Evolutionary conservation across 2,113 vertebrate species (phyloP), one percentile per base, ranked within the genome.

Genomic region (Fukomys damarensis): DNA sequence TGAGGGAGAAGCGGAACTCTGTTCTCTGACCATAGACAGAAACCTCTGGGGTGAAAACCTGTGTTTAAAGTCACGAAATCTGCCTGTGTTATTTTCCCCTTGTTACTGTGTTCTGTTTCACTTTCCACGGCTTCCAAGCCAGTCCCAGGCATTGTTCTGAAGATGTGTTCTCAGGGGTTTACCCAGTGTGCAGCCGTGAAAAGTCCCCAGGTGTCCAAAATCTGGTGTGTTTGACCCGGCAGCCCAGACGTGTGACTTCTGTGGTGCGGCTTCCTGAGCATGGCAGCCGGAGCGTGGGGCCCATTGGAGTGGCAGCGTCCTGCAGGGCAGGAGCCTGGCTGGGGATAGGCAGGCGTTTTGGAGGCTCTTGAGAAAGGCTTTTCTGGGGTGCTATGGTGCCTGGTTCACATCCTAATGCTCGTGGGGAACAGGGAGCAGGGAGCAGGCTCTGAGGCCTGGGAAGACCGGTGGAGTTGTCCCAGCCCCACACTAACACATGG

Each of bases 51-150:
- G 22, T 82, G 58, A 96, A 89, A 93, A 65, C 24, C 41, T 94
- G 30, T 91, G 46, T 61, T 89, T 94, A 84, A 86, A 95, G 83
- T 77, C 85, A 94, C 26, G 52, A 92, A 88, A 80, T 80, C 91
- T 38, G 72, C 61, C 56, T 70, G 2, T 12, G 46, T 82, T 81
- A 52, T 41, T 63, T 81, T 28, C 59, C 54, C 17, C 35, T 91
- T 56, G 17, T 95, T 86, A 52, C 70, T 58, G 66, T 89, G 38
- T 85, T 77, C 65, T 96, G 87, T 85, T 56, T 96, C 76, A 63
- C 61, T 83, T 95, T 93, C 68, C 66, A 54, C 24, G 43, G 38
- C 19, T 72, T 87, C 86, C 6, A 89, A 86, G 92, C 43, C 52
- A 94, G 77, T 91, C 77, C 70, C 59, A n/a, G 74, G 68, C 74